These are phyloP conservation scores for Thaumatotibia leucotreta DNA, from an alignment of 1,140 invertebrate genomes.

Conservation along the genomic window DNA sequence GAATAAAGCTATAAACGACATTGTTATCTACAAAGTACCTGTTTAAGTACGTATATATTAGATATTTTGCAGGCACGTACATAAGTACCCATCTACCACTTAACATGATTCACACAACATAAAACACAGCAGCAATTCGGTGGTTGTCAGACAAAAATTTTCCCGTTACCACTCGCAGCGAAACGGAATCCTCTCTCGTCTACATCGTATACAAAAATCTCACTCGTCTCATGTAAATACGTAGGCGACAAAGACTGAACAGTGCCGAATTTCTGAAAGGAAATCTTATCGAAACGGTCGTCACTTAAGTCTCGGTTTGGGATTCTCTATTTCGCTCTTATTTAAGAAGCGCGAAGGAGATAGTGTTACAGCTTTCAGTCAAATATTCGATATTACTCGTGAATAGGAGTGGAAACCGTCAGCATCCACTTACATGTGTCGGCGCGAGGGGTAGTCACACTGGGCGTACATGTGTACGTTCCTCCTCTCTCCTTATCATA, in stretches of 20 bases:
- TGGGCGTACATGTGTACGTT: slow-evolving; percentile 51
- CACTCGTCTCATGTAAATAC: slow-evolving; percentile 58
- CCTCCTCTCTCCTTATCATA: slow-evolving; percentile 43
- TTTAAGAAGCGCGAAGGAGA: background rate
- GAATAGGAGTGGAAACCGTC: slow-evolving; percentile 29
- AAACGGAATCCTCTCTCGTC: slow-evolving; percentile 34
- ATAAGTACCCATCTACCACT: too few relatives aligned
- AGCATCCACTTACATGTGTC: slow-evolving; percentile 49
- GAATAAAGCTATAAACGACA: too few relatives aligned
- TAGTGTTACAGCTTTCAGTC: background rate
- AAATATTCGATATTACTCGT: slow-evolving; percentile 3
- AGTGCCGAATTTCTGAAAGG: slow-evolving; percentile 36
- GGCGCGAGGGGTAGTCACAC: slow-evolving; percentile 36
- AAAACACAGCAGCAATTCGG: background rate
- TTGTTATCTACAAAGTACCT: too few relatives aligned
- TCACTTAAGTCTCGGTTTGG: background rate
- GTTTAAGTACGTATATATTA: too few relatives aligned
- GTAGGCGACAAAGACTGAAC: slow-evolving; percentile 54
- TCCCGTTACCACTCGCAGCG: slow-evolving; percentile 17
- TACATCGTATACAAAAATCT: slow-evolving; percentile 51
- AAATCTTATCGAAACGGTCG: slow-evolving; percentile 16
- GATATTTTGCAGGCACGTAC: too few relatives aligned
- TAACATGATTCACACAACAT: background rate
- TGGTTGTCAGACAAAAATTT: slow-evolving; percentile 9
- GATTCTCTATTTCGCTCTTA: background rate